Conservation (phyloP, 2,797 vertebrate genomes). For the Sternarchorhynchus goeldii region DNA sequence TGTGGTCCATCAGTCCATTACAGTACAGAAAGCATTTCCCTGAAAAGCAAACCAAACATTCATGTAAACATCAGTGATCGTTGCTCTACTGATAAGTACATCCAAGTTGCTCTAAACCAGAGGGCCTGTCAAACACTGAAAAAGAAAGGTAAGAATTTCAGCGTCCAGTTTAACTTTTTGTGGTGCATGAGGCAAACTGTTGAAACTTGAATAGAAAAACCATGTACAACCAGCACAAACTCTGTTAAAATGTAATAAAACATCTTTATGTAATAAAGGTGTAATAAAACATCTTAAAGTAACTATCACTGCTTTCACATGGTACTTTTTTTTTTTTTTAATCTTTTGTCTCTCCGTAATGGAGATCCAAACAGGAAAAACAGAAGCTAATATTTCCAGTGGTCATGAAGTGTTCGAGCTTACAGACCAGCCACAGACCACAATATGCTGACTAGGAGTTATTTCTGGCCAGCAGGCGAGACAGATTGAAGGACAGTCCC, state of each 20-base stretch:
- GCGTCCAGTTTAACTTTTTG: no score
- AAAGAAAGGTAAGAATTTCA: no score
- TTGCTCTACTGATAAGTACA: no score
- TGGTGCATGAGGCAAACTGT: no score
- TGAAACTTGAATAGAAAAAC: no score
- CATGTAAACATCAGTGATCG: background rate
- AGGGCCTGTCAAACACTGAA: no score
- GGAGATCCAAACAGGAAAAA: slow-evolving; percentile 1
- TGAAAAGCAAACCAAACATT: slow-evolving; percentile 60
- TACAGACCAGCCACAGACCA: background rate
- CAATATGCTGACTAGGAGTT: slow-evolving; percentile 18
- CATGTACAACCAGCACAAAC: no score
- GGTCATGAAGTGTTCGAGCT: slow-evolving; percentile 53
- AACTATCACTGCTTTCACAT: background rate
- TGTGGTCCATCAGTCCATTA: slow-evolving; percentile 91
- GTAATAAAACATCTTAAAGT: background rate
- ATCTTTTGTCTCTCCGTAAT: background rate
- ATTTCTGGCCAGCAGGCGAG: slow-evolving; percentile 12
- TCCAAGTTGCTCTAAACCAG: no score
- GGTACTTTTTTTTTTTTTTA: background rate
- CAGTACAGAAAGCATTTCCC: slow-evolving; percentile 97
- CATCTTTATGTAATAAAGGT: no score
- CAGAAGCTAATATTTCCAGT: slow-evolving; percentile 46
- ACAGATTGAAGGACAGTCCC: slow-evolving; percentile 36
- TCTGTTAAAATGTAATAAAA: no score